A percentile compares a stretch with the other conserved stretches of the same genome.
Conservation (phyloP, 2,113 vertebrate species). For the Dasypus novemcinctus region DNA sequence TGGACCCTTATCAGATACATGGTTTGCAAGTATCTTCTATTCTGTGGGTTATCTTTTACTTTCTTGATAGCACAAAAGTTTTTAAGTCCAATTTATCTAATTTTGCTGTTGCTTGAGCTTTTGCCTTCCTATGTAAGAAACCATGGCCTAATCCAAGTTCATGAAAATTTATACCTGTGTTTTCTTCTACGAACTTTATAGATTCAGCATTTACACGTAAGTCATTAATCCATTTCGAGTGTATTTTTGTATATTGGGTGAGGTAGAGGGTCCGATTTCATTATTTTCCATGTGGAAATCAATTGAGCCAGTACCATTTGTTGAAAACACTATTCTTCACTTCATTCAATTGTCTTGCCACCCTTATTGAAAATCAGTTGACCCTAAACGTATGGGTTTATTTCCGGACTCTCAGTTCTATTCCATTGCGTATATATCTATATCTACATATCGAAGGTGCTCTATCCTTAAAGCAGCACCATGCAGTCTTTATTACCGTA, state of each 20-base stretch:
- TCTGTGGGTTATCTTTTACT: too few species aligned
- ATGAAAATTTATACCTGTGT: too few species aligned
- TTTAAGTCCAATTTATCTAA: not conserved
- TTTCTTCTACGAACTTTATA: too few species aligned
- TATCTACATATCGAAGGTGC: too few species aligned
- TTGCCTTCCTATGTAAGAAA: not conserved
- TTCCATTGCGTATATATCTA: not conserved
- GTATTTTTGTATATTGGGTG: not conserved
- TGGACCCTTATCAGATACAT: not conserved
- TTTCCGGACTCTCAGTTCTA: not conserved
- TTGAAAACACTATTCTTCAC: not conserved
- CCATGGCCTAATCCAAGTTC: not conserved
- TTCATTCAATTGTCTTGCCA: not conserved
- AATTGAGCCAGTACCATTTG: not conserved
- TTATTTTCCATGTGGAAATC: not conserved
- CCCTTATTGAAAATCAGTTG: not conserved
- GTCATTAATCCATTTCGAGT: not conserved
- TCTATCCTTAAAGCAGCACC: not conserved
- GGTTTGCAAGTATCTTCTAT: not conserved
- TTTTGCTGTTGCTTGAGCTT: not conserved
- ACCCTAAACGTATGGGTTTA: not conserved
- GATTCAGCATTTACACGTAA: not conserved
- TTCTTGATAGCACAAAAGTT: too few species aligned
- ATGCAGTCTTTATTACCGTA: not conserved
- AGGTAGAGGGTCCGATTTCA: not conserved